Evolutionary conservation across 2,888 invertebrate genomes (phyloP).

Genomic region (Andrena hattorfiana): DNA sequence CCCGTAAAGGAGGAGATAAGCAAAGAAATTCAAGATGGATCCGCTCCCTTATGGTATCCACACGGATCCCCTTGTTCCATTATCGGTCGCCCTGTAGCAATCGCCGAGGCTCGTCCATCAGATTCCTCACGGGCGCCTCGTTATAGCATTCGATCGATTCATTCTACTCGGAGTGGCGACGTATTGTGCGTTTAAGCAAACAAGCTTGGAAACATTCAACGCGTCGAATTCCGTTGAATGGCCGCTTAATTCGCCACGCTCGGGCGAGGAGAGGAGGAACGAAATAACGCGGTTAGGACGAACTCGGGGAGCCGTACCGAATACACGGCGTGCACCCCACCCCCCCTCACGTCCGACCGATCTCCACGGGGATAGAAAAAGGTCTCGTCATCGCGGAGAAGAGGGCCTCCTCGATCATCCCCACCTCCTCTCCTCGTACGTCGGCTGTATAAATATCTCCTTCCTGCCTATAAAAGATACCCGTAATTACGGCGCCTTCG

Average conservation of each 20-base stretch:
- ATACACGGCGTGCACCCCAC: conserved; percentile 37
- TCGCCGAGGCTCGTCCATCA: conserved; percentile 32
- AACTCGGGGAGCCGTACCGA: conserved; percentile 34
- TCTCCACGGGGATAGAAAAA: conserved; percentile 67
- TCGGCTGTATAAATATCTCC: conserved; percentile 84
- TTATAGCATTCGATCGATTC: conserved; percentile 59
- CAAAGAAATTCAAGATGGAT: background rate
- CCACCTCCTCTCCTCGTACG: conserved; percentile 52
- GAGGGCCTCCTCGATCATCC: conserved; percentile 82
- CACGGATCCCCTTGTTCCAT: conserved; percentile 52
- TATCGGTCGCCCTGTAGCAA: conserved; percentile 54
- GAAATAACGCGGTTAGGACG: conserved; percentile 39
- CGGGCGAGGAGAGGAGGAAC: conserved; percentile 2
- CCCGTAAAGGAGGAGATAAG: background rate
- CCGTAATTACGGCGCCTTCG: conserved; percentile 81
- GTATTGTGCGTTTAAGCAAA: conserved; percentile 70
- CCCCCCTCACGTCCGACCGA: conserved; percentile 12
- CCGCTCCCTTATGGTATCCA: conserved; percentile 9
- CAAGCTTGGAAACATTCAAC: conserved; percentile 65
- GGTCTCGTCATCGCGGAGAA: conserved; percentile 79
- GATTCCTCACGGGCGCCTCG: conserved; percentile 44
- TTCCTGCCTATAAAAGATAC: conserved; percentile 83
- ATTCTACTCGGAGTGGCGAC: conserved; percentile 49
- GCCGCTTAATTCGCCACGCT: conserved; percentile 66
- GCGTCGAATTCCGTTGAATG: conserved; percentile 67